These are phyloP conservation scores for Marmota flaviventris DNA, from an alignment of 2,113 vertebrate species.

Conservation along the genomic window DNA sequence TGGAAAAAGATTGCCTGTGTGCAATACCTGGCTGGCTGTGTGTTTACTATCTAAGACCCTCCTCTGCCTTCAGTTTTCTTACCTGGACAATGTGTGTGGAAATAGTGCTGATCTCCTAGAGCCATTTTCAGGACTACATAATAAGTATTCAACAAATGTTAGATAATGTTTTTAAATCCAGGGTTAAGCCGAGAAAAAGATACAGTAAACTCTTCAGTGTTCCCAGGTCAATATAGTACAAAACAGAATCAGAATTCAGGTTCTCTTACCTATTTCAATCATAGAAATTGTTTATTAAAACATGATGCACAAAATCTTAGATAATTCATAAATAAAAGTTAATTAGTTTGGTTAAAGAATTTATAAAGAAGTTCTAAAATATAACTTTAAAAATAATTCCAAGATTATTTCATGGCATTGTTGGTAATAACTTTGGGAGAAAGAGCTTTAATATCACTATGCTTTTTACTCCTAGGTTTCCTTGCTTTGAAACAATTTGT, in stretches of 20 bases:
- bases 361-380: neutral
- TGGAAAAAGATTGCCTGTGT: neutral
- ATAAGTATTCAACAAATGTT: neutral
- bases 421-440: neutral
- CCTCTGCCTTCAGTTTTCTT: neutral
- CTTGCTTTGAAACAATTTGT: neutral
- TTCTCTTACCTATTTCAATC: neutral
- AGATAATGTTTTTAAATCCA: neutral
- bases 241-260: slow-evolving; percentile 17
- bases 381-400: neutral
- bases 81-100: neutral
- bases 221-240: neutral
- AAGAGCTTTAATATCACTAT: neutral
- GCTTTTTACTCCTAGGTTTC: neutral
- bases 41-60: neutral
- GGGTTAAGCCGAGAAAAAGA: neutral
- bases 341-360: neutral
- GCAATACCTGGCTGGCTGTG: neutral
- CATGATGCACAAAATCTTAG: neutral
- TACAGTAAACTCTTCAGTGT: neutral
- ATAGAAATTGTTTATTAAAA: neutral
- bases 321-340: slow-evolving; percentile 3
- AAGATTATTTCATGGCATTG: neutral
- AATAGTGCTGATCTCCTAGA: neutral
- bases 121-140: neutral